Conservation (phyloP, 2,113 vertebrate species). For the Ciconia boyciana region DNA sequence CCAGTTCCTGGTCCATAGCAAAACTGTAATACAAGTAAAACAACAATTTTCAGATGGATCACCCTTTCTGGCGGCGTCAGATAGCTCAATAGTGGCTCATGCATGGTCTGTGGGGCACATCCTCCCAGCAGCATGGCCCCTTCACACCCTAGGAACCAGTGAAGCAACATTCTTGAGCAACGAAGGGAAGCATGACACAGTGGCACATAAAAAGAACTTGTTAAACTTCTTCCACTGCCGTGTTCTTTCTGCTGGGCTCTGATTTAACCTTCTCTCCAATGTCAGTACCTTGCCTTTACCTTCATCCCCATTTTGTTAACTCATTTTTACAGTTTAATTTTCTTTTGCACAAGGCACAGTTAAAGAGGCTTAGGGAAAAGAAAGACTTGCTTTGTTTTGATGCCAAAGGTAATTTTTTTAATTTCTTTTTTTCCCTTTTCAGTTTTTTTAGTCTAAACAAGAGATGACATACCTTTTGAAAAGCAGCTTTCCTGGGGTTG, state of each 20-base stretch:
- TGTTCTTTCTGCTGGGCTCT: neutral
- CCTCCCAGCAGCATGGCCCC: neutral
- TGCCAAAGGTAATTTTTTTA: neutral
- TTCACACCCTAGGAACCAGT: conserved; percentile 59
- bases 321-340: neutral
- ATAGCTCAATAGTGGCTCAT: neutral
- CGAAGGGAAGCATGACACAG: conserved; percentile 38
- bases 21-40: conserved; percentile 5
- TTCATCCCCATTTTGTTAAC: neutral
- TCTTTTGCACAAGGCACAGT: neutral
- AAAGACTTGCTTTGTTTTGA: conserved; percentile 2
- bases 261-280: neutral
- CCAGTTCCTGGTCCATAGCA: neutral
- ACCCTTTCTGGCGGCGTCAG: neutral
- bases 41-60: neutral
- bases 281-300: neutral
- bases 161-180: conserved; percentile 56
- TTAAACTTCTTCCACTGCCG: conserved; percentile 21
- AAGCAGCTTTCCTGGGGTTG: neutral
- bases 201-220: conserved; percentile 37
- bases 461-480: conserved; percentile 14
- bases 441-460: neutral
- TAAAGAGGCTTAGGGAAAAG: neutral
- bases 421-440: neutral
- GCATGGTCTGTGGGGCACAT: conserved; percentile 15